Base-by-base conservation (phyloP, 1,140 invertebrate species). In the Brachionus sp. region DNA sequence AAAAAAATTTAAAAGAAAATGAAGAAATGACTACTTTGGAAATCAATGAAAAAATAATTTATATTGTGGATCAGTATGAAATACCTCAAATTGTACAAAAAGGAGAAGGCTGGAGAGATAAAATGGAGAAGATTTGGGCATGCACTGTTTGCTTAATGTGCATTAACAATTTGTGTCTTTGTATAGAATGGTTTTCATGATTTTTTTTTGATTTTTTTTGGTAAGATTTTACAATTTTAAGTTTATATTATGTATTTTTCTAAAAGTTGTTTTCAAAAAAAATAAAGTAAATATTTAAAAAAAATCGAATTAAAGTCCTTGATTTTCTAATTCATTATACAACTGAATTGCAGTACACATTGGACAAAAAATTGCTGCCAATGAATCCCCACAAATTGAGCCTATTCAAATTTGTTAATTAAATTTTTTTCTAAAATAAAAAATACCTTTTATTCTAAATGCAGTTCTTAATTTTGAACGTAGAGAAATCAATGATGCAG, bases 371-470 rank as follows among this genome's bases (percentile, higher is more conserved):
- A 37, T 23, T 25, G 77, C 16, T 16, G 77, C n/a, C n/a, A 80
- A 62, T 25, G n/a, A 80, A 44, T 80, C 77, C 6, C 25, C 50
- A 29, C 46, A 80, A 12, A 80, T 80, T 62, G 77, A 80, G 12
- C 77, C 77, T 80, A 19, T 53, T 25, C 3, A 57, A 77, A 10
- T 19, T 5, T 77, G 42, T 39, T 6, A 25, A 46, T 53, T 25
- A 77, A 7, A 16, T 25, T 53, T n/a, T n/a, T 29, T 29, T 29
- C 29, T 29, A 29, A 29, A 29, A 42, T 9, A 25, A 4, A 19
- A 75, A 25, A 25, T 80, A 80, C 77, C 77, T 62, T 66, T 80
- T 39, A 80, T 62, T 80, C 77, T 37, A 62, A 80, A 80, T 29
- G 35, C 77, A 42, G 77, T 80, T 44, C 77, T 80, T 4, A 80